Base-by-base conservation (phyloP, 2,797 vertebrate species). In the Sparus aurata region DNA sequence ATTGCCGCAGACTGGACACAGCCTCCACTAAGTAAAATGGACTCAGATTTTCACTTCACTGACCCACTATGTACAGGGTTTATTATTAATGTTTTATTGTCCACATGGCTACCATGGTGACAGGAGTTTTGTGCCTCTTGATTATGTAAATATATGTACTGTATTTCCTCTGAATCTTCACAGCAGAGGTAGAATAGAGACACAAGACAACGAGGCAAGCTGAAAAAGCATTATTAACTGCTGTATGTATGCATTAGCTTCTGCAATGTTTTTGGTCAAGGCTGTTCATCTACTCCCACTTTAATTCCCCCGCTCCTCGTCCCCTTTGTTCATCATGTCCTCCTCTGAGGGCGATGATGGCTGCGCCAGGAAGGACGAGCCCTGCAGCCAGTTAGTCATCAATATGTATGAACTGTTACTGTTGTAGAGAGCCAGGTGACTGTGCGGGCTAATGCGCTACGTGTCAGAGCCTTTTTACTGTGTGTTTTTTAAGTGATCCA, bases 341-440 rank as follows among this genome's bases (percentile, higher is more conserved):
- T 79, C 72, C 76, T 68, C 61, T 34, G 68, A 77, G 38, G 17
- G 60, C 66, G 70, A 74, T 47, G 86, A 74, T 57, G 76, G 75
- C 41, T 63, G 22, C 27, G 62, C 0, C 52, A 61, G 66, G 77
- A 74, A 80, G 75, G 84, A 81, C 47, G 8, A 75, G 79, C 79
- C 87, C 86, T 57, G 71, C 49, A 79, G 84, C 41, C 79, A 22
- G 59, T 78, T 57, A 62, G 46, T 86, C 89, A 94, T 92, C 79
- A 93, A 91, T 91, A 91, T 90, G 83, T 82, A 93, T 92, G 83
- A 91, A 57, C 50, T 12, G 12, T 43, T 84, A 58, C 64, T 50
- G n/a, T 78, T 63, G 12, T 77, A 27, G 83, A 75, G 77, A 86
- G 75, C 55, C 75, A 75, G 69, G 81, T 87, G 85, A 78, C 67